Base-by-base conservation (phyloP, 2,888 invertebrate genomes). In the Monopis laevigella region DNA sequence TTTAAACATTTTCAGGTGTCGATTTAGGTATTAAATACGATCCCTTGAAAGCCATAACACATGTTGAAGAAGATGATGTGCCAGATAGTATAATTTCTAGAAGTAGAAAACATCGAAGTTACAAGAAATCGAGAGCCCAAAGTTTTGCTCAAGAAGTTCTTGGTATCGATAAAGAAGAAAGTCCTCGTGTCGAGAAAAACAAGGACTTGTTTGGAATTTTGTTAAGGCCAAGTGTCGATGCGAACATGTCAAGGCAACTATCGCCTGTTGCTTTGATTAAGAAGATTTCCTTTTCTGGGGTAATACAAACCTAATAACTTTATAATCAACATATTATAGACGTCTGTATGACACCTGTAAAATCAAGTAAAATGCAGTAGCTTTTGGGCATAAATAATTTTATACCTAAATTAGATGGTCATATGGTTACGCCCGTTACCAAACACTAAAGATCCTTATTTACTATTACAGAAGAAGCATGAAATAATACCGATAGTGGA, bases 41-140 rank as follows among this genome's bases (percentile, higher is more conserved):
- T 26, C 64, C 70, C 0, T 63, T 52, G 55, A 61, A 52, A 43
- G 64, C 68, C 1, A 52, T 75, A 18, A 69, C 68, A 0, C 59
- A 65, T 34, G 49, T 63, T 0, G 49, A 55, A 0, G 53, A 55
- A 8, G 51, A 51, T 1, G 43, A 46, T 1, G 19, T 34, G 14
- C 0, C 39, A 39, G 7, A 18, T 2, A 13, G 32, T 16, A 5
- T 3, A 32, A 32, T n/a, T 16, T 4, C 7, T 10, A 14, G 13
- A 32, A 32, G 16, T n/a, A 16, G 14, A 16, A 32, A 7, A 7
- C 4, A 17, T 32, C 8, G 6, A 32, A 32, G 32, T 13, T 10
- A 8, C 32, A 13, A 3, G n/a, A 7, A 6, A 7, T 21, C 24
- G 8, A 10, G 21, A 41, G 5, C 56, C 53, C 13, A 58, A 11